Percentiles rank a stretch among this genome's conserved stretches.
phyloP scores from a whole-genome alignment of 23 tunicate genomes.

The Trididemnum clinides region DNA sequence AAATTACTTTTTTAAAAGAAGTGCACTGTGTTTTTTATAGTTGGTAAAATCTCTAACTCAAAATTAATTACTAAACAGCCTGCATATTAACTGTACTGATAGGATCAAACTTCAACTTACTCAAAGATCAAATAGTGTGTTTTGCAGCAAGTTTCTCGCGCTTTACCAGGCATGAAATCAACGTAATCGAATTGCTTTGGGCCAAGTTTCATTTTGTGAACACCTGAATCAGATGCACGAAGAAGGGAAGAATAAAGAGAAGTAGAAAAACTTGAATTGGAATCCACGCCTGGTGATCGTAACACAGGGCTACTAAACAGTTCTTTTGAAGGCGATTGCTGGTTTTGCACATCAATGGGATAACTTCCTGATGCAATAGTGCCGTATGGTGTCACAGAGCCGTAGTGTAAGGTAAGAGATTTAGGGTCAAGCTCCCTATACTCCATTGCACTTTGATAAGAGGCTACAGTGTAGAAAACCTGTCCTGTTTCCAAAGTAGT shows the following conservation, averaged over 20 bases:
- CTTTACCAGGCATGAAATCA: slow-evolving; percentile 39
- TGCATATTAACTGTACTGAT: no score
- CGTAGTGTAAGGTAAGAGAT: slow-evolving; percentile 52
- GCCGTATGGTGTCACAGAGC: slow-evolving; percentile 72
- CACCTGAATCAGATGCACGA: slow-evolving; percentile 32
- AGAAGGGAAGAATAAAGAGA: slow-evolving; percentile 46
- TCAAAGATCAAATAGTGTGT: background rate
- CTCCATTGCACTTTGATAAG: slow-evolving; percentile 29
- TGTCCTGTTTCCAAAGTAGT: background rate
- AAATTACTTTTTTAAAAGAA: no score
- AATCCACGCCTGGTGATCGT: background rate
- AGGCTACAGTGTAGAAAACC: slow-evolving; percentile 18
- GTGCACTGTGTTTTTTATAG: no score
- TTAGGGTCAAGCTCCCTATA: slow-evolving; percentile 44
- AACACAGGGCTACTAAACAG: background rate
- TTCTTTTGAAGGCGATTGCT: background rate
- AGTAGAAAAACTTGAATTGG: slow-evolving; percentile 3
- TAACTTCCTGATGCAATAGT: slow-evolving; percentile 18
- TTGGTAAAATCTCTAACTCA: no score
- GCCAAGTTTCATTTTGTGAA: slow-evolving; percentile 11
- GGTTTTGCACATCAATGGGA: background rate
- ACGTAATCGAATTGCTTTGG: slow-evolving; percentile 9
- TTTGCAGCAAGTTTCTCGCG: background rate
- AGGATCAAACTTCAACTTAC: background rate
- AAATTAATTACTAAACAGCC: no score